These are phyloP conservation scores for Orius insidiosus DNA, from an alignment of 1,140 invertebrate species.

Conservation along the genomic window DNA sequence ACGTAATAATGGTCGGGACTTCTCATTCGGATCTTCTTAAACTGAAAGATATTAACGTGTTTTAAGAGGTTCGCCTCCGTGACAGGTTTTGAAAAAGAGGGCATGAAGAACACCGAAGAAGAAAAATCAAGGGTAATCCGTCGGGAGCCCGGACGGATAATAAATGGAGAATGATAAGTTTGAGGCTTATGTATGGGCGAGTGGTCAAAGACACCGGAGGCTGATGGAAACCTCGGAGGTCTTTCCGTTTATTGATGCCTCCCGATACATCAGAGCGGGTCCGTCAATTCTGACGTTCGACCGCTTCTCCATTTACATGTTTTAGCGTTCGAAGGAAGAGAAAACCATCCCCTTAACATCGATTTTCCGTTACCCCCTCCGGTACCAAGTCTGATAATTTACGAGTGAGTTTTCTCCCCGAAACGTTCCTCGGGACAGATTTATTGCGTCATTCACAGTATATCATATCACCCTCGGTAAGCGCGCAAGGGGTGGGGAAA, in stretches of 20 bases:
- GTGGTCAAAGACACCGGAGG: constrained; percentile 7
- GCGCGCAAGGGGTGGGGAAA: background rate
- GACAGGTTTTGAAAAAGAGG: background rate
- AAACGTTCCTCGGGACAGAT: constrained; percentile 12
- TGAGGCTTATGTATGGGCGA: constrained; percentile 8
- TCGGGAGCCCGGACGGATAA: constrained; percentile 1
- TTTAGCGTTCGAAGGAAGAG: background rate
- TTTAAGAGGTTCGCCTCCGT: too few relatives aligned
- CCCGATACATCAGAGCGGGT: constrained; percentile 6
- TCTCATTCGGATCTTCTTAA: too few relatives aligned
- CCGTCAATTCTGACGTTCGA: background rate
- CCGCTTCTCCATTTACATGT: constrained; percentile 2
- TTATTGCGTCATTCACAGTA: constrained; percentile 12
- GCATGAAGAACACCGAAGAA: constrained; percentile 5
- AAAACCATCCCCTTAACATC: background rate
- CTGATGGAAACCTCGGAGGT: constrained; percentile 9
- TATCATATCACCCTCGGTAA: constrained; percentile 9
- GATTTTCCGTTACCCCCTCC: constrained; percentile 11
- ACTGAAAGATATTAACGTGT: too few relatives aligned
- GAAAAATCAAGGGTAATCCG: constrained; percentile 10
- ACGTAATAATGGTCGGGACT: too few relatives aligned
- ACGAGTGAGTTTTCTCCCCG: constrained; percentile 12
- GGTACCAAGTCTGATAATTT: constrained; percentile 6
- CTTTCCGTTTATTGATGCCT: constrained; percentile 4
- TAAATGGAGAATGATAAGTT: constrained; percentile 7